Percentiles rank a stretch among this genome's conserved stretches.
Evolutionary conservation across 2,797 vertebrate genomes (phyloP).

Genomic region (Luscinia megarhynchos): DNA sequence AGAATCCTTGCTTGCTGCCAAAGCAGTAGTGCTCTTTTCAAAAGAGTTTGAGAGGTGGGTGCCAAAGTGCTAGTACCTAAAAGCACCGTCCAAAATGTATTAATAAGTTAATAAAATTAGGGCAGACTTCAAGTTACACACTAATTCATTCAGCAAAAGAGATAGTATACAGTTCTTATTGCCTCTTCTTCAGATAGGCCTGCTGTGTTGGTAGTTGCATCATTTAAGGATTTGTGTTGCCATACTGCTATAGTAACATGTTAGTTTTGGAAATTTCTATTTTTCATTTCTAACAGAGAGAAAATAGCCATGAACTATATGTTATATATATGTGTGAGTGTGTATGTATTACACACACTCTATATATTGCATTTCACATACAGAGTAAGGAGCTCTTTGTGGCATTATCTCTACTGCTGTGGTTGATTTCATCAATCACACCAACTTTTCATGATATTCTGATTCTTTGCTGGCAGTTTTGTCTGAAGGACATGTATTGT

Average conservation of each 20-base stretch:
- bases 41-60: neutral
- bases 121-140: neutral
- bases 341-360: neutral
- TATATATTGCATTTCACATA: neutral
- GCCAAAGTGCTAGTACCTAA: neutral
- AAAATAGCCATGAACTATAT: neutral
- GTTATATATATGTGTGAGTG: accelerated
- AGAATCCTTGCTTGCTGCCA: neutral
- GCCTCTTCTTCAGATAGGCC: neutral
- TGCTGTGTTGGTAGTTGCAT: neutral
- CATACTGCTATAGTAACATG: neutral
- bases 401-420: neutral
- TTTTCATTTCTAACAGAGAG: neutral
- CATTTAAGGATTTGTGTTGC: neutral
- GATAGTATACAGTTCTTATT: neutral
- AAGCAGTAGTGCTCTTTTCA: neutral
- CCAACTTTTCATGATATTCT: neutral
- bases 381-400: neutral
- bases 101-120: slow-evolving; percentile 4
- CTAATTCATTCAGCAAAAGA: neutral
- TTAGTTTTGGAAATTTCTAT: neutral
- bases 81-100: neutral
- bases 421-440: neutral
- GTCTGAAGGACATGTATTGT: neutral
- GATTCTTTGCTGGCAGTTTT: neutral